phyloP scores from a whole-genome alignment of 2,113 vertebrate species.

The Callocephalon fimbriatum region DNA sequence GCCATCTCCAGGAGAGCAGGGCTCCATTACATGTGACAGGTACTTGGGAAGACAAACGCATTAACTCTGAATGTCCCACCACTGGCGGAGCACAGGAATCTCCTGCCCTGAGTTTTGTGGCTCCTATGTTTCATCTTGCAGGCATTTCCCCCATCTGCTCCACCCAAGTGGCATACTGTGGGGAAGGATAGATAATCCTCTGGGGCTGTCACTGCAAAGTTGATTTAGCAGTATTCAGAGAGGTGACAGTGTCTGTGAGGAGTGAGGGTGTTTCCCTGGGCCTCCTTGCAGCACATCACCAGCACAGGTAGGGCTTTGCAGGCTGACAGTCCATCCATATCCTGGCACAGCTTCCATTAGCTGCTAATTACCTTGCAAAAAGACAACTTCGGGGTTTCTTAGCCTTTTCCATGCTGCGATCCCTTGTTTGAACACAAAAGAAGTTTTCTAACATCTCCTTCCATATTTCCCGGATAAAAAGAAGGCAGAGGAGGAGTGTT shows the following conservation, averaged over 20 bases:
- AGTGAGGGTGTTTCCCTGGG: fast-evolving
- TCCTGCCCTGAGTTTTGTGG: neutral
- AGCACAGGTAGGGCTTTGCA: neutral
- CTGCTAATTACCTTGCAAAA: neutral
- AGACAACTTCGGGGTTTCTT: neutral
- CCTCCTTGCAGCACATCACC: neutral
- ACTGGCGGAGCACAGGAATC: neutral
- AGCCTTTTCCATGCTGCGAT: neutral
- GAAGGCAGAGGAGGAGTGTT: neutral
- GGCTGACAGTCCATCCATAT: neutral
- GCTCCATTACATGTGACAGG: fast-evolving
- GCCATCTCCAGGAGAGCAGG: neutral
- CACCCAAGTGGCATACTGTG: neutral
- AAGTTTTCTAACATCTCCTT: neutral
- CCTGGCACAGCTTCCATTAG: neutral
- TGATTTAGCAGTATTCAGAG: neutral
- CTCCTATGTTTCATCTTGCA: neutral
- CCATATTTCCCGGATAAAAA: neutral
- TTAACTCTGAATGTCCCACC: fast-evolving
- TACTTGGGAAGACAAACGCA: neutral
- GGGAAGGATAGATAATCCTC: neutral
- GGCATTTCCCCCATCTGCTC: neutral
- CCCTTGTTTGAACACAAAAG: neutral
- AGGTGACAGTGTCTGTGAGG: fast-evolving
- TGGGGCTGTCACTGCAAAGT: neutral